Evolutionary conservation across 2,888 invertebrate species (phyloP), one percentile per base, ranked within the genome.

Genomic region (Philaethria dido): DNA sequence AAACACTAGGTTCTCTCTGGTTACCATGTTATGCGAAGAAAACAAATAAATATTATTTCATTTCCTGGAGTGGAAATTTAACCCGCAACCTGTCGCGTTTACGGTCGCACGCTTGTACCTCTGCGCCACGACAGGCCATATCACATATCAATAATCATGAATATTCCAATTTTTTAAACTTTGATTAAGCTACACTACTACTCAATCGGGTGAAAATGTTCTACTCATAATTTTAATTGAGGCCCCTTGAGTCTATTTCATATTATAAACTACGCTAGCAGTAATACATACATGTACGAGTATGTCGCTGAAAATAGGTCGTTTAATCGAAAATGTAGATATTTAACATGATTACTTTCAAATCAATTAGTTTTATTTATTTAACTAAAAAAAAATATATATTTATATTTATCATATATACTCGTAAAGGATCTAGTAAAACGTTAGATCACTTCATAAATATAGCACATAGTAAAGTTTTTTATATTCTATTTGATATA

Each of bases 151-250:
- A n/a, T n/a, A n/a, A n/a, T n/a, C n/a, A n/a, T n/a, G n/a, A n/a
- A n/a, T n/a, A n/a, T n/a, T n/a, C n/a, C n/a, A 36, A 63, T 54
- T 54, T 44, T 29, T 16, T 18, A 39, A 45, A 52, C 66, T 78
- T 80, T 86, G 84, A 85, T 85, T 83, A 86, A 85, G 84, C 72
- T 71, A 74, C 74, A 78, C 81, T 84, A 83, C n/a, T n/a, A n/a
- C n/a, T n/a, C n/a, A 85, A 85, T 83, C 81, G 82, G 79, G 74
- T 78, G 79, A 77, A 80, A 86, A 84, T 79, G 86, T 86, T 87
- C 87, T 83, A 83, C 83, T 86, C 87, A 87, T 87, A 87, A 86
- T 86, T 87, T 86, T 86, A 86, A 87, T 87, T 87, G 86, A 86
- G 85, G 79, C 55, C 45, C 25, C 36, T 33, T 42, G 64, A 57